Evolutionary conservation across 1,140 invertebrate species (phyloP).

Genomic region (Maniola jurtina): DNA sequence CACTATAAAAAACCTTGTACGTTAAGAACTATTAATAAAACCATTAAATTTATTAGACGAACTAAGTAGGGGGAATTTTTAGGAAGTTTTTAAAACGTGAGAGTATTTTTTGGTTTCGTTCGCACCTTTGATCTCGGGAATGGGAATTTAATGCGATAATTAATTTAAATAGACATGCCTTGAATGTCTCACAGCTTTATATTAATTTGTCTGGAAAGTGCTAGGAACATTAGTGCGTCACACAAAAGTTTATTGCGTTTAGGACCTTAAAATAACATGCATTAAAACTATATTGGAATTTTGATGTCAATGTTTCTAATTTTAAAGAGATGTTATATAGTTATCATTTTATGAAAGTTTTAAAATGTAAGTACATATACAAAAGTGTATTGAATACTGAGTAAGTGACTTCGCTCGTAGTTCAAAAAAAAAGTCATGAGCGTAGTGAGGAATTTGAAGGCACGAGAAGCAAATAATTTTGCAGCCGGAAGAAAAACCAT

Average conservation of each 20-base stretch:
- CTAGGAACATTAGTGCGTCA: not conserved
- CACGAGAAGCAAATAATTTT: too few species aligned
- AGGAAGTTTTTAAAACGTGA: constrained; percentile 19
- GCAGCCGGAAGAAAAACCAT: too few species aligned
- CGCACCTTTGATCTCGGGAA: constrained; percentile 29
- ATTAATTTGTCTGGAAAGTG: constrained; percentile 24
- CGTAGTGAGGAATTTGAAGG: too few species aligned
- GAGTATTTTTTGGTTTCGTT: constrained; percentile 12
- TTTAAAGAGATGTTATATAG: not conserved
- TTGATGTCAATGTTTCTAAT: not conserved
- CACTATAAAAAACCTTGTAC: constrained; percentile 5
- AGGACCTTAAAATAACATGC: not conserved
- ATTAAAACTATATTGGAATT: not conserved
- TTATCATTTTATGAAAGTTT: too few species aligned
- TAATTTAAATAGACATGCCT: constrained; percentile 29
- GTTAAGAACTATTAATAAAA: constrained; percentile 20
- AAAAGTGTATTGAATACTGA: too few species aligned
- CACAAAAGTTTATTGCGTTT: not conserved
- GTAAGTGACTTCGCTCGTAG: too few species aligned
- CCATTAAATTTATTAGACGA: constrained; percentile 1
- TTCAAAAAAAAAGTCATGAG: too few species aligned
- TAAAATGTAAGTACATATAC: too few species aligned
- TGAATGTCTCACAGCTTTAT: constrained; percentile 13
- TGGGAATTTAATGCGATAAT: constrained; percentile 25
- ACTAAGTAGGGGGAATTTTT: constrained; percentile 6